Evolutionary conservation across 2,797 vertebrate genomes (phyloP).

Genomic region (Myoxocephalus aenaeus): DNA sequence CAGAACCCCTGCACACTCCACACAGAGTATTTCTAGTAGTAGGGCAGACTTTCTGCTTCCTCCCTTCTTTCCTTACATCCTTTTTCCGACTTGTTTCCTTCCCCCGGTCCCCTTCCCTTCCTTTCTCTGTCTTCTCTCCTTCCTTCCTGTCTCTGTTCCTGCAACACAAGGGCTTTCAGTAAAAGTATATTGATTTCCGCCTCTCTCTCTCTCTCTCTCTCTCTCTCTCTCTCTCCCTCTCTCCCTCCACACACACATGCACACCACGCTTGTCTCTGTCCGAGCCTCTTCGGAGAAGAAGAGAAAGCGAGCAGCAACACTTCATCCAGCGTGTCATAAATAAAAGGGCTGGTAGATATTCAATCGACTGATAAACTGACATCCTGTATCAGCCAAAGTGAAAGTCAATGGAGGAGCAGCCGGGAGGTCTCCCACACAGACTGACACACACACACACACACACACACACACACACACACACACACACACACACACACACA

Average conservation of each 20-base stretch:
- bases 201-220: conserved; percentile 3
- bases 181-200: conserved; percentile 74
- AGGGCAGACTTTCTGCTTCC: not conserved
- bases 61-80: not conserved
- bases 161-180: conserved; percentile 68
- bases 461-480: conserved; percentile 15
- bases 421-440: conserved; percentile 46
- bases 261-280: conserved; percentile 16
- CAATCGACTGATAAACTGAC: conserved; percentile 78
- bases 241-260: not conserved
- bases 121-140: conserved; percentile 10
- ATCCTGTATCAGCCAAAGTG: conserved; percentile 72
- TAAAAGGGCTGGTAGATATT: conserved; percentile 73
- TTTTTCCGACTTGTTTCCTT: not conserved
- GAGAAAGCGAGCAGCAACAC: conserved; percentile 58
- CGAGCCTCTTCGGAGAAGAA: conserved; percentile 43
- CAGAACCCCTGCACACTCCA: conserved; percentile 12
- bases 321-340: conserved; percentile 76
- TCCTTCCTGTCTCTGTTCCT: conserved; percentile 57
- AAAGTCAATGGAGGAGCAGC: conserved; percentile 74
- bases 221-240: not conserved
- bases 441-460: conserved; percentile 15
- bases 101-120: not conserved
- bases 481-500: conserved; percentile 14
- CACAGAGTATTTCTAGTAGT: not conserved